Evolutionary conservation across 2,113 vertebrate species (phyloP).

Genomic region (Symphodus melops): DNA sequence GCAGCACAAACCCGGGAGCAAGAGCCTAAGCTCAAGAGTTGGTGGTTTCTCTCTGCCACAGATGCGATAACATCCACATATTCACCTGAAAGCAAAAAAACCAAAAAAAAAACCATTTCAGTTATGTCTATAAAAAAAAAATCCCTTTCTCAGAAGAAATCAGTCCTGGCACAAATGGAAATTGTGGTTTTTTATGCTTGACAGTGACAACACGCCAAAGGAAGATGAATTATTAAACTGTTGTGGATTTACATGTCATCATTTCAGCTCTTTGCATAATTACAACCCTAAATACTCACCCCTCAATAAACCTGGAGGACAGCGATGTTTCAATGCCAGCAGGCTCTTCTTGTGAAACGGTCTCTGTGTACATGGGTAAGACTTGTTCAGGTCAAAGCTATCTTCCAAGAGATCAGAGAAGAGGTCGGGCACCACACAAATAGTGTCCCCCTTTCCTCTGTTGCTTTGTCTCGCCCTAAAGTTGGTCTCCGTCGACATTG

Average conservation of each 20-base stretch:
- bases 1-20: conserved; percentile 25
- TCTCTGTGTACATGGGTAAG: conserved; percentile 71
- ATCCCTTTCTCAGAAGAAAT: background rate
- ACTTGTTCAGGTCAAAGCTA: conserved; percentile 77
- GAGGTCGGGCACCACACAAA: conserved; percentile 60
- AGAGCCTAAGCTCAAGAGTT: conserved; percentile 52
- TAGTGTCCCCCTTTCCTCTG: conserved; percentile 57
- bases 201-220: too few species aligned
- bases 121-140: background rate
- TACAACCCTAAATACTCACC: conserved; percentile 70
- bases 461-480: conserved; percentile 8
- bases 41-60: conserved; percentile 77
- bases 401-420: conserved; percentile 47
- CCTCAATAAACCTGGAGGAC: conserved; percentile 66
- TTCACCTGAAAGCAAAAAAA: conserved; percentile 77
- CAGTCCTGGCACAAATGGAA: too few species aligned
- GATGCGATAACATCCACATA: conserved; percentile 80
- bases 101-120: background rate
- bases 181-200: too few species aligned
- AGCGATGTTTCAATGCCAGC: conserved; percentile 74
- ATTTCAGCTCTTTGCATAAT: background rate
- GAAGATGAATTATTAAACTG: background rate
- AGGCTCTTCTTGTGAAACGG: conserved; percentile 68
- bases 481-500: conserved; percentile 63
- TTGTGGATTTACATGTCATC: background rate